Conservation (phyloP, 2,888 invertebrate genomes). For the Petrolisthes manimaculis region DNA sequence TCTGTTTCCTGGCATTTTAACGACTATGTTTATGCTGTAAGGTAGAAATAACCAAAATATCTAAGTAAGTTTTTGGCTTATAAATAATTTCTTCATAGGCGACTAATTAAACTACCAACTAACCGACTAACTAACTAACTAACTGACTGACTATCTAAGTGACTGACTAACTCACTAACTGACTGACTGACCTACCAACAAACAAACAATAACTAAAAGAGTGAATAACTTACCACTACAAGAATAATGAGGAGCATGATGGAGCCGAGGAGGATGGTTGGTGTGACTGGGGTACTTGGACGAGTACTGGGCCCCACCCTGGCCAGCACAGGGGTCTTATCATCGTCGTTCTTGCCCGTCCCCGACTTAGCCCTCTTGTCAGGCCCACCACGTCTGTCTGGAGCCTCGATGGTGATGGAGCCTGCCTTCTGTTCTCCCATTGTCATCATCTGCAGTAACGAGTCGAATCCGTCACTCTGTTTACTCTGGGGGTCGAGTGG, state of each 20-base stretch:
- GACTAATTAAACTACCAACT: too few relatives aligned
- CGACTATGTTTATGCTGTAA: too few relatives aligned
- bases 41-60: too few relatives aligned
- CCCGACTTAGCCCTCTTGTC: not conserved
- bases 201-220: too few relatives aligned
- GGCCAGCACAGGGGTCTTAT: slow-evolving; percentile 11
- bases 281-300: slow-evolving; percentile 26
- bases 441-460: slow-evolving; percentile 46
- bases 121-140: too few relatives aligned
- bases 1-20: too few relatives aligned
- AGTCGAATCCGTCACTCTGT: slow-evolving; percentile 29
- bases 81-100: too few relatives aligned
- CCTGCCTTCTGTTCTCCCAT: slow-evolving; percentile 19
- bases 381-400: not conserved
- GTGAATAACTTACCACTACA: slow-evolving; percentile 47
- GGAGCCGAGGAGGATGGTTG: slow-evolving; percentile 58
- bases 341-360: not conserved
- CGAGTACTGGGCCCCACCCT: slow-evolving; percentile 2
- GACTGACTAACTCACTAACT: too few relatives aligned
- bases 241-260: slow-evolving; percentile 62
- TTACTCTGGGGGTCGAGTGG: not conserved
- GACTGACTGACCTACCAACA: too few relatives aligned
- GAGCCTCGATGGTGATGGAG: not conserved
- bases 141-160: too few relatives aligned
- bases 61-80: too few relatives aligned